These are phyloP conservation scores for Drosophila grimshawi DNA, from an alignment of 1,140 invertebrate species.

Conservation along the genomic window DNA sequence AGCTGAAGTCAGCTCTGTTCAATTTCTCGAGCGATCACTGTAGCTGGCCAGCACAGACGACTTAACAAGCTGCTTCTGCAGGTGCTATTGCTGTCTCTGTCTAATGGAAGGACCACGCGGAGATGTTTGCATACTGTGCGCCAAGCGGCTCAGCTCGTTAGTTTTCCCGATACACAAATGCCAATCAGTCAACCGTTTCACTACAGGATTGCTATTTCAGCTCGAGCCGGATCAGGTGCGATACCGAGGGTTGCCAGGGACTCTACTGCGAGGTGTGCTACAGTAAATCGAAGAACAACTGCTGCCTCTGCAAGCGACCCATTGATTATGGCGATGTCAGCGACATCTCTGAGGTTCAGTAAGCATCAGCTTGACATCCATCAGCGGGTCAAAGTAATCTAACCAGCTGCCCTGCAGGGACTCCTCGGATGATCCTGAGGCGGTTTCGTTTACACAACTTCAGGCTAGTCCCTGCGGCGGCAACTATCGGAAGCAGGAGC, in stretches of 20 bases:
- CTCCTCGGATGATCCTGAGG: constrained; percentile 49
- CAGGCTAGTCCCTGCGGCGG: not conserved
- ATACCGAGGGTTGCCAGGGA: constrained; percentile 88
- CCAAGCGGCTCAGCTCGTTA: constrained; percentile 9
- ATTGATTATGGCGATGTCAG: constrained; percentile 90
- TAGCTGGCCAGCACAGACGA: too few species aligned
- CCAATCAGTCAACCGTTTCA: constrained; percentile 49
- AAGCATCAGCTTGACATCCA: not conserved
- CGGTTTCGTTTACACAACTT: not conserved
- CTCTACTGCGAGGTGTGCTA: constrained; percentile 91
- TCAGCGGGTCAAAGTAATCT: not conserved
- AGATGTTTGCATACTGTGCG: constrained; percentile 11
- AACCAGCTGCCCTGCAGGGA: constrained; percentile 25
- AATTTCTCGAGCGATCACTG: too few species aligned
- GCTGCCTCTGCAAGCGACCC: constrained; percentile 85
- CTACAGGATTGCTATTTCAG: constrained; percentile 17
- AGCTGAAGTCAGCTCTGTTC: too few species aligned
- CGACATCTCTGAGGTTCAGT: constrained; percentile 91
- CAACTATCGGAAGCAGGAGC: too few species aligned
- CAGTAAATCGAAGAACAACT: constrained; percentile 86
- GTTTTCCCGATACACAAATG: not conserved
- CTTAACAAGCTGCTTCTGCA: not conserved
- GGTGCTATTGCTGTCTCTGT: constrained; percentile 10
- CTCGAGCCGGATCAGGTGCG: constrained; percentile 84
- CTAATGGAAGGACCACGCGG: not conserved